phyloP scores from a whole-genome alignment of 1,140 invertebrate species.

The Musca domestica region DNA sequence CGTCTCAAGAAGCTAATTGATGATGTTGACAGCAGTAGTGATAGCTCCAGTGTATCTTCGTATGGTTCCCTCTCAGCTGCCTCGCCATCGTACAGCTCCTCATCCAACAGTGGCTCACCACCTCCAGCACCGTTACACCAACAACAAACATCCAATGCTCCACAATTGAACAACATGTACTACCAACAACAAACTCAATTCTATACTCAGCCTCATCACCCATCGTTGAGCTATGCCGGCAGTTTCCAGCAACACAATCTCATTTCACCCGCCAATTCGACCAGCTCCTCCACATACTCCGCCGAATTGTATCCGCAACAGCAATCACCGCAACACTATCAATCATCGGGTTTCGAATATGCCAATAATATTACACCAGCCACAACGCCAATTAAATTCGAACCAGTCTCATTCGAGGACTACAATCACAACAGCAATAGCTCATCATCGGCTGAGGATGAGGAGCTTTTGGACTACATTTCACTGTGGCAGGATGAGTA shows the following conservation, averaged over 20 bases:
- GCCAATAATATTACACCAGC: conserved; percentile 4
- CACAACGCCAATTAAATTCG: conserved; percentile 61
- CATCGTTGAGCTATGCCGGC: conserved; percentile 9
- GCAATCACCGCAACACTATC: conserved; percentile 5
- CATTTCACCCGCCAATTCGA: conserved; percentile 30
- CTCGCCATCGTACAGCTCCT: neutral
- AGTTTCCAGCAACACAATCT: conserved; percentile 29
- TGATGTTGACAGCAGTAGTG: conserved; percentile 29
- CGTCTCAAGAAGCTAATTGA: conserved; percentile 76
- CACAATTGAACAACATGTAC: neutral
- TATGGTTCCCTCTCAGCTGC: neutral
- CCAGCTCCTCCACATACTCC: conserved; percentile 18
- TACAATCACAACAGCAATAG: neutral
- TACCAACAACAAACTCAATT: too few relatives aligned
- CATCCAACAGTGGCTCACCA: conserved; percentile 1
- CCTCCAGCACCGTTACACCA: too few relatives aligned
- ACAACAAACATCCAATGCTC: neutral
- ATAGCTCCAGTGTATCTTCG: conserved; percentile 12
- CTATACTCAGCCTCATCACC: conserved; percentile 25
- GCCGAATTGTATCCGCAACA: conserved; percentile 2
- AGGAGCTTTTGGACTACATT: conserved; percentile 86
- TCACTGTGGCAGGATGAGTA: conserved; percentile 75
- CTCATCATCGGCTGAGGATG: conserved; percentile 67
- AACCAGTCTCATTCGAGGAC: conserved; percentile 60
- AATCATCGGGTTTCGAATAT: conserved; percentile 8